Percentiles rank a stretch among this genome's conserved stretches.
Conservation (phyloP, 2,888 invertebrate genomes). For the Antheraea assamensis region DNA sequence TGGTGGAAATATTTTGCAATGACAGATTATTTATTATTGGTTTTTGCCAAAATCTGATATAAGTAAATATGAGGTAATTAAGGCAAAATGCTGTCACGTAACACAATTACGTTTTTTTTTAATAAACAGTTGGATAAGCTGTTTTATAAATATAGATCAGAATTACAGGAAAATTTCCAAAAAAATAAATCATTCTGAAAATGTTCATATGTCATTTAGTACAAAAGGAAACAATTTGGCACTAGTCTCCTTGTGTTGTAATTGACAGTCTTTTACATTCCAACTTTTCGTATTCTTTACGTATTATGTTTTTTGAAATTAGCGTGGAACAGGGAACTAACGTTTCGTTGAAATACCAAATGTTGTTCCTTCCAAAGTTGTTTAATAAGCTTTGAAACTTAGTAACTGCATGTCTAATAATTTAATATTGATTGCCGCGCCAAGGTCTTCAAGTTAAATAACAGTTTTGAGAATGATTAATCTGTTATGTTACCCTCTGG, state of each 20-base stretch:
- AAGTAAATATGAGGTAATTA: neutral
- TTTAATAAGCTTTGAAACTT: slow-evolving; percentile 29
- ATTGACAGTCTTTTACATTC: neutral
- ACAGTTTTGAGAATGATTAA: slow-evolving; percentile 25
- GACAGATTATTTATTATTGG: no score
- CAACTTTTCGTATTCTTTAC: neutral
- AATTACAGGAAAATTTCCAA: neutral
- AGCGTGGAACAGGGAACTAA: slow-evolving; percentile 17
- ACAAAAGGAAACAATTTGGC: neutral
- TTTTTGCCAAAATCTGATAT: neutral
- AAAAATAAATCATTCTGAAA: neutral
- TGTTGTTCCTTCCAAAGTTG: slow-evolving; percentile 9
- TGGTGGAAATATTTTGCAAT: neutral
- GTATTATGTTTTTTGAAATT: neutral
- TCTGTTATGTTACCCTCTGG: slow-evolving; percentile 27
- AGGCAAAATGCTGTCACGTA: neutral
- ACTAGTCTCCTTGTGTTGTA: neutral
- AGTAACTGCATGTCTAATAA: slow-evolving; percentile 40
- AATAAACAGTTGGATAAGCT: neutral
- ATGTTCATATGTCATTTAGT: neutral
- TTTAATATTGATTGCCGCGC: slow-evolving; percentile 26
- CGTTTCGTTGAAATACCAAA: neutral
- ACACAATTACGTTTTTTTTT: neutral
- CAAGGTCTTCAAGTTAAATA: slow-evolving; percentile 33
- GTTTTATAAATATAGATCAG: neutral